phyloP scores from a whole-genome alignment of 2,888 invertebrate genomes.

The Halictus ligatus region DNA sequence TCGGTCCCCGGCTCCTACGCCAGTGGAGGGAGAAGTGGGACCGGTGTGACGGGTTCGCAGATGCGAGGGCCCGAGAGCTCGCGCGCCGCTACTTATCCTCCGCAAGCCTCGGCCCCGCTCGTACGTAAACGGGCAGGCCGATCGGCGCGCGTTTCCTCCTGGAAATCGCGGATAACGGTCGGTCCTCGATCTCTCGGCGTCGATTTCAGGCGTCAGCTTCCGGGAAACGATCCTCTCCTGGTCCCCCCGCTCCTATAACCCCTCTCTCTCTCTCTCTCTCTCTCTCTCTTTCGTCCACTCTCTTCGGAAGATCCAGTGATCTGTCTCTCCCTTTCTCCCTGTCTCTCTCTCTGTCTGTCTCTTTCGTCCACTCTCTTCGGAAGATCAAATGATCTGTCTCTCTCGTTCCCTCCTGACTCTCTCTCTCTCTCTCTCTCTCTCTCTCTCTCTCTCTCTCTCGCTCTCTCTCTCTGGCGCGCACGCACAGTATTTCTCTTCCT shows the following conservation, averaged over 20 bases:
- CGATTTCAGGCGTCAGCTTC: slow-evolving; percentile 21
- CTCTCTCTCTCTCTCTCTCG: not conserved
- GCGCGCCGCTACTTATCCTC: slow-evolving; percentile 66
- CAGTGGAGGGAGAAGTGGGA: slow-evolving; percentile 78
- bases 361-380: not conserved
- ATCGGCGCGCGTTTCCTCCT: slow-evolving; percentile 61
- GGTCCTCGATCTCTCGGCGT: slow-evolving; percentile 6
- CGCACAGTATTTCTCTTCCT: not conserved
- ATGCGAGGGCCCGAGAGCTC: slow-evolving; percentile 75
- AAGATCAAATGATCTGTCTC: not conserved
- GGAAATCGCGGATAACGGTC: slow-evolving; percentile 57
- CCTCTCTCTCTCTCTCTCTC: not conserved
- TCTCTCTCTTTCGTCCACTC: not conserved
- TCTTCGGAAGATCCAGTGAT: not conserved
- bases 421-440: not conserved
- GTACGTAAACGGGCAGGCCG: slow-evolving; percentile 72
- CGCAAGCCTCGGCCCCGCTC: slow-evolving; percentile 69
- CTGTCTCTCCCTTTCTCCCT: not conserved
- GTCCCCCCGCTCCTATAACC: not conserved
- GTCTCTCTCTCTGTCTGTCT: not conserved
- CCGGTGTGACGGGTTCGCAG: slow-evolving; percentile 84
- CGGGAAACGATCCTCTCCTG: not conserved
- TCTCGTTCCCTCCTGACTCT: too few relatives aligned
- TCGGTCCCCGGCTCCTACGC: slow-evolving; percentile 69
- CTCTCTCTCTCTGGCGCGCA: not conserved